Conservation (phyloP, 2,113 vertebrate genomes). For the Plecotus auritus region DNA sequence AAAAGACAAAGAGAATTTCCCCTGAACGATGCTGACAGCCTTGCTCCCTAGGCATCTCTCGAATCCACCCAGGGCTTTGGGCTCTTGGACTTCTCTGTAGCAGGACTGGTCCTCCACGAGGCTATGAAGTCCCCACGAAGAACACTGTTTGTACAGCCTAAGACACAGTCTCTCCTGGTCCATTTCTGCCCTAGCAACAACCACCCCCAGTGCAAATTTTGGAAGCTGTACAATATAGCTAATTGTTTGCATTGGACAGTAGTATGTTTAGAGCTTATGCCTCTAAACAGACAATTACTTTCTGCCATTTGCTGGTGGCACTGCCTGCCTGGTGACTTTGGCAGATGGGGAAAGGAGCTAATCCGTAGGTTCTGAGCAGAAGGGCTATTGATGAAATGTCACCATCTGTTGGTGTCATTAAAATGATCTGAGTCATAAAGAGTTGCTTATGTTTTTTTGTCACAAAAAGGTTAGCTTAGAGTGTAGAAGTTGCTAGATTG, state of each 20-base stretch:
- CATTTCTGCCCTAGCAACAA: constrained; percentile 14
- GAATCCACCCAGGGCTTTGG: not conserved
- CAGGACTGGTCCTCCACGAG: not conserved
- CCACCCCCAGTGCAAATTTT: constrained; percentile 27
- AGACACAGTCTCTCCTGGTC: not conserved
- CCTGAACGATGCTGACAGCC: not conserved
- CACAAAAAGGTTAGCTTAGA: constrained; percentile 39
- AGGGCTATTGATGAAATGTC: constrained; percentile 76
- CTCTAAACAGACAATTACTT: constrained; percentile 67
- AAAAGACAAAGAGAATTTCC: constrained; percentile 27
- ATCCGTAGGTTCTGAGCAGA: constrained; percentile 74
- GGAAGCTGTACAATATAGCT: constrained; percentile 41
- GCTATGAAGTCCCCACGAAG: not conserved
- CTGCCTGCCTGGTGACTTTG: constrained; percentile 63
- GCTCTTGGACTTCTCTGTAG: not conserved
- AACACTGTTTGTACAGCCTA: not conserved
- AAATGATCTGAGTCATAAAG: constrained; percentile 64
- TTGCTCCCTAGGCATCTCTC: not conserved
- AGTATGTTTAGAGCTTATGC: constrained; percentile 56
- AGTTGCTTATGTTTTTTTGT: constrained; percentile 50
- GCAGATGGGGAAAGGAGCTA: constrained; percentile 72
- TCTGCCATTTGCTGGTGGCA: constrained; percentile 64
- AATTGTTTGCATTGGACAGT: constrained; percentile 63
- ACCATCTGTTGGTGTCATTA: constrained; percentile 74
- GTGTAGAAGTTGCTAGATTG: constrained; percentile 37